Conservation (phyloP, 1,140 invertebrate species). For the Solenopsis invicta region DNA sequence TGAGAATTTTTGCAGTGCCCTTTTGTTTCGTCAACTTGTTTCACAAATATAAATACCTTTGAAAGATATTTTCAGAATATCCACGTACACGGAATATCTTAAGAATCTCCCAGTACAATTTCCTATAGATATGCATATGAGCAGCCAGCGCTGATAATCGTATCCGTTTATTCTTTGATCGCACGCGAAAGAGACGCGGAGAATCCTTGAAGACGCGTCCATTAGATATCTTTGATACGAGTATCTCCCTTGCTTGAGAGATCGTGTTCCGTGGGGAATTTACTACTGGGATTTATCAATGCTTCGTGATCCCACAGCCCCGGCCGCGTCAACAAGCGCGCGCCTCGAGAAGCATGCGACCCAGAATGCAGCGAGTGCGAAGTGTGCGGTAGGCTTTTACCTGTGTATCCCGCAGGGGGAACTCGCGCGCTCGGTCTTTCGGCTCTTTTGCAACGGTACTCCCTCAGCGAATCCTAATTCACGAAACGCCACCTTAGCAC, state of each 20-base stretch:
- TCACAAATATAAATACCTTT: not conserved
- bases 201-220: conserved; percentile 13
- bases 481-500: conserved; percentile 67
- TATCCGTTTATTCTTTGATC: not conserved
- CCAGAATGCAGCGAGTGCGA: conserved; percentile 75
- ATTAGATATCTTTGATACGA: conserved; percentile 1
- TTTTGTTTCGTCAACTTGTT: conserved; percentile 4
- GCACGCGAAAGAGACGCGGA: too few species aligned
- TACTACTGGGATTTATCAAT: conserved; percentile 46
- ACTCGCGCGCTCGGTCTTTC: conserved; percentile 21
- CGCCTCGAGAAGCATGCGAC: conserved; percentile 76
- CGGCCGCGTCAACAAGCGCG: conserved; percentile 30
- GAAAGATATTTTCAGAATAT: not conserved
- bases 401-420: not conserved
- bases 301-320: conserved; percentile 29
- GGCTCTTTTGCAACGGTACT: conserved; percentile 73
- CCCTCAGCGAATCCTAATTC: conserved; percentile 67
- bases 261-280: conserved; percentile 11
- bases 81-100: not conserved
- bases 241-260: not conserved
- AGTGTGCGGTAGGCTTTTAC: conserved; percentile 34
- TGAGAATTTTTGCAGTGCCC: not conserved
- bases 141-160: not conserved
- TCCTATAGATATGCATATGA: not conserved
- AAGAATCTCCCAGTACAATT: not conserved